Base-by-base conservation (phyloP, 2,113 vertebrate species). In the Erythrocercus mccallii region DNA sequence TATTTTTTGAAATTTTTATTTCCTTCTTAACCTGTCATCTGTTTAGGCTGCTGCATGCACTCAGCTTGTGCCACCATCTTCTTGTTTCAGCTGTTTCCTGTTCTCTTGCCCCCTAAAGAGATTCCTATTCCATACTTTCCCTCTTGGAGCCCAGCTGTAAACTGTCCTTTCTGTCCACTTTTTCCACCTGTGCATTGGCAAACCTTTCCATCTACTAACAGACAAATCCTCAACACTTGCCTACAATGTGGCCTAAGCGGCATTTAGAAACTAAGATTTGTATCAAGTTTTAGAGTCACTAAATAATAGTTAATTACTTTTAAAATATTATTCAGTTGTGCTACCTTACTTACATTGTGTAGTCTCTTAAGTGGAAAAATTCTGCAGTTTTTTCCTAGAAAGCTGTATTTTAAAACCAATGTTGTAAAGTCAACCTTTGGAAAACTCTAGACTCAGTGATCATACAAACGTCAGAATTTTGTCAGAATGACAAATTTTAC, bases 151-250 rank as follows among this genome's bases (percentile, higher is more conserved):
- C 8, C 15, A 35, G 24, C 6, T 65, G 22, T 51, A 40, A 88
- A 79, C 17, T 33, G 13, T 82, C 7, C 6, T 21, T 86, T 72
- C 37, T 76, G 22, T 17, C 31, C 77, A 38, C 1, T 56, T 91
- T 66, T 90, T 51, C 48, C 66, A 68, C 7, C 14, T 72, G 33
- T 71, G 71, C 30, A 56, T 18, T 30, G 7, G 16, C 40, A 86
- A 60, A 30, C 35, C 11, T 65, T 77, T 28, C 10, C 15, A 77
- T n/a, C 16, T n/a, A n/a, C 27, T 19, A 20, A 47, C 0, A 30
- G 13, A 33, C 9, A 58, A 76, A 79, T 23, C 12, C 47, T 79
- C 79, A 62, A 40, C 8, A 70, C 2, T 5, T 0, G 0, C 28
- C 25, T 58, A 33, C 0, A 2, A 25, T 13, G 5, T 47, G 11